A percentile compares a stretch with the other conserved stretches of the same genome.
Conservation (phyloP, 2,888 invertebrate species). For the Dolichomitus sp. region DNA sequence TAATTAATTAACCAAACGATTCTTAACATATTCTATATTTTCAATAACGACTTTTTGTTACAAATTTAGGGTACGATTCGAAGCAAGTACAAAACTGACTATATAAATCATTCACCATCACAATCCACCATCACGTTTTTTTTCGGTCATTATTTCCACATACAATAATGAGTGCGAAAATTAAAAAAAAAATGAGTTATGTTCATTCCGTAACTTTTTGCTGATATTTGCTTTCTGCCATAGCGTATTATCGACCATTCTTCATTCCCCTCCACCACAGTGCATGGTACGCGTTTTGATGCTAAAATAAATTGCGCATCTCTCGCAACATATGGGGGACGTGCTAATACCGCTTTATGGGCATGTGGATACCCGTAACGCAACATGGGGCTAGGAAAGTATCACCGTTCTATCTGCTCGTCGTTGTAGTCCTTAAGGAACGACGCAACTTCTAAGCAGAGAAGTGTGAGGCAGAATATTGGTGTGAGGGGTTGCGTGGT, state of each 20-base stretch:
- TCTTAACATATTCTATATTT: no score
- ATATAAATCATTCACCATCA: neutral
- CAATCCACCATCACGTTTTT: neutral
- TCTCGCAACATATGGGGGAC: constrained; percentile 80
- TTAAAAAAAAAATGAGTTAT: neutral
- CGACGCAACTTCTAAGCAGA: constrained; percentile 34
- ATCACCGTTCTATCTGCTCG: constrained; percentile 22
- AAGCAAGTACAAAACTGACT: no score
- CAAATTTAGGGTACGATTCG: no score
- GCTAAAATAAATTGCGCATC: constrained; percentile 74
- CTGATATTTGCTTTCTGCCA: neutral
- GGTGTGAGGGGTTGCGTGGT: constrained; percentile 41
- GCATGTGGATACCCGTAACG: constrained; percentile 80
- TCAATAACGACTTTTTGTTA: no score
- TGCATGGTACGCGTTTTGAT: constrained; percentile 34
- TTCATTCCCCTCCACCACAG: neutral
- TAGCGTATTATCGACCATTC: neutral
- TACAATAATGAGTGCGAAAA: constrained; percentile 18
- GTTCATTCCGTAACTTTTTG: neutral
- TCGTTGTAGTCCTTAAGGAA: constrained; percentile 42
- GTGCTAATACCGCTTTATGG: constrained; percentile 84
- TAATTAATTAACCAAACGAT: no score
- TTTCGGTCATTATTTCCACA: neutral
- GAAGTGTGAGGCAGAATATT: constrained; percentile 24
- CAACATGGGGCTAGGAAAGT: constrained; percentile 77